phyloP scores from a whole-genome alignment of 2,888 invertebrate species.

The Platycnemis pennipes region DNA sequence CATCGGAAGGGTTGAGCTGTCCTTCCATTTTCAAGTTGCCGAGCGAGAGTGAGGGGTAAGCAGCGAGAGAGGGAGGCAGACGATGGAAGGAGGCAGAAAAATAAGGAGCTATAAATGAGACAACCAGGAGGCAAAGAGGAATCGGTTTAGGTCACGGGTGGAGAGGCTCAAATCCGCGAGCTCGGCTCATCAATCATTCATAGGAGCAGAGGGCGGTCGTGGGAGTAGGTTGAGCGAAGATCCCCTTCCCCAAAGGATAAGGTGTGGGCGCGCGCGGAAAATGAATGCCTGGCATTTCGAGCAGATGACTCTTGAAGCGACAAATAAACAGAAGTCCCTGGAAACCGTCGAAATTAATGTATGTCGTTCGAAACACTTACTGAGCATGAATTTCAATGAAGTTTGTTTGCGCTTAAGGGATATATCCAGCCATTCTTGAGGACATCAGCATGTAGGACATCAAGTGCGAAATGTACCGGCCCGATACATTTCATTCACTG shows the following conservation, averaged over 20 bases:
- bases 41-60: background rate
- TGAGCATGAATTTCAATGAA: too few relatives aligned
- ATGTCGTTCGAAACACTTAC: background rate
- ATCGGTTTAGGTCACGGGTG: constrained; percentile 58
- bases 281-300: background rate
- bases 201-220: too few relatives aligned
- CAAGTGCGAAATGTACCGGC: too few relatives aligned
- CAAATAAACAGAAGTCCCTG: background rate
- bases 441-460: too few relatives aligned
- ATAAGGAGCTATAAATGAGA: constrained; percentile 57
- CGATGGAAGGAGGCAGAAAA: background rate
- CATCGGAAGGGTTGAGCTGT: background rate
- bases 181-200: constrained; percentile 47
- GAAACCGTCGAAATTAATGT: background rate
- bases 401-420: too few relatives aligned
- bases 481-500: too few relatives aligned
- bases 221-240: background rate
- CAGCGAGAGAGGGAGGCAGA: background rate
- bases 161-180: constrained; percentile 32
- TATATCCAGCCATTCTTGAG: too few relatives aligned
- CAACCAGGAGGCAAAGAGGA: constrained; percentile 61
- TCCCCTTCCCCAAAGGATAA: background rate
- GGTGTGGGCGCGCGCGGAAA: background rate
- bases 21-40: background rate
- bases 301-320: background rate